phyloP scores from a whole-genome alignment of 2,113 vertebrate species.

The Python bivittatus region DNA sequence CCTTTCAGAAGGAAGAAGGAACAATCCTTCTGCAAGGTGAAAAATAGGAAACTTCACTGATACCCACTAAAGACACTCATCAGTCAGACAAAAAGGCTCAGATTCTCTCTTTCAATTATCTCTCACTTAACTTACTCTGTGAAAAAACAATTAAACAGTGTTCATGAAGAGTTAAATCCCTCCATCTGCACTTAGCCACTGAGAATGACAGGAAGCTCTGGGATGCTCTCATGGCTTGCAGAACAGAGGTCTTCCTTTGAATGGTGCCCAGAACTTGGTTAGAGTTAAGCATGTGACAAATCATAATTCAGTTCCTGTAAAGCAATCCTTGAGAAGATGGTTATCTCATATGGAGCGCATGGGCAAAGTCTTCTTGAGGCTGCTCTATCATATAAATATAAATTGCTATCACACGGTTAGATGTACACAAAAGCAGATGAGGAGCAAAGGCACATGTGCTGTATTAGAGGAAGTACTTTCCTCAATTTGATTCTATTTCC shows the following conservation, averaged over 20 bases:
- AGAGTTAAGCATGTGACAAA: background rate
- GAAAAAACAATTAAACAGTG: background rate
- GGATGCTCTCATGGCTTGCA: background rate
- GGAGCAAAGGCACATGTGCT: background rate
- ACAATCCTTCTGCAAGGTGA: background rate
- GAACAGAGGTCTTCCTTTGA: background rate
- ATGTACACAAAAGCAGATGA: background rate
- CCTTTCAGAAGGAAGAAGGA: background rate
- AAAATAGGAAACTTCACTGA: background rate
- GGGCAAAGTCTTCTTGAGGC: background rate
- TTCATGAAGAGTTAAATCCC: background rate
- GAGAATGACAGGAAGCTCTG: background rate
- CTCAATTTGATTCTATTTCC: conserved; percentile 7
- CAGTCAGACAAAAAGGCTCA: background rate
- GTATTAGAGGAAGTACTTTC: background rate
- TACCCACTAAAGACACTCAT: background rate
- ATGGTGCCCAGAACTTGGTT: background rate
- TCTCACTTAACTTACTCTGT: background rate
- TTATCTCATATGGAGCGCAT: background rate
- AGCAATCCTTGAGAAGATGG: background rate
- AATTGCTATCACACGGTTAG: background rate
- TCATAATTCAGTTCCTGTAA: background rate
- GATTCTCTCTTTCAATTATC: background rate
- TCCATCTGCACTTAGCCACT: background rate
- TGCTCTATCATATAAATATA: background rate